Base-by-base conservation (phyloP, 2,113 vertebrate species). In the Cottus gobio region DNA sequence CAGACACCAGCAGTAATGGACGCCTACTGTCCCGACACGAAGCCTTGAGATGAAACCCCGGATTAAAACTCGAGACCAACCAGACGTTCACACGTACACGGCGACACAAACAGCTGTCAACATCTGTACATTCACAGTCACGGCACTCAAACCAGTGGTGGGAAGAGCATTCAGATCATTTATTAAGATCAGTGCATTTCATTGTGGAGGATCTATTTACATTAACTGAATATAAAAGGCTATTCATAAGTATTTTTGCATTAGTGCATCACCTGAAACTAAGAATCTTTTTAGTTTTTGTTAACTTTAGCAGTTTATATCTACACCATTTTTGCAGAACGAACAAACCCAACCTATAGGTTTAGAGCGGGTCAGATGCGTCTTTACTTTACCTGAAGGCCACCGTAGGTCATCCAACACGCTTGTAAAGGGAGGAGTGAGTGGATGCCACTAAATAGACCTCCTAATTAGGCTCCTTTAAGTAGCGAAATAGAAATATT, bases 1-100 rank as follows among this genome's bases (percentile, higher is more conserved):
- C 48, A 78, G 69, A 79, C 26, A 64, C 34, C 48, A 69, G 46
- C 54, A 71, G 62, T 8, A 30, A 70, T 31, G 26, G 70, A 31
- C 28, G 18, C 65, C 61, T 26, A 28, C 77, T 81, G 22, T 52
- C 24, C 7, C 12, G 16, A 64, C 24, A 60, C 60, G 71, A 77
- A 72, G 58, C 66, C 48, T 60, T 16, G 30, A 24, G 60, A 66
- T 30, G 28, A 75, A 62, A 34, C 9, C 26, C 48, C 42, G 28
- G 5, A 60, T 52, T 58, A 7, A 37, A 75, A 24, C 11, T 22
- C 56, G 11, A 56, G 34, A 62, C n/a, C n/a, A 77, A 50, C 28
- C 16, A 64, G 50, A 54, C 68, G 73, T 9, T 11, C 54, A 46
- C 28, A 62, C 12, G 20, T 2, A 39, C 16, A 31, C 18, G 28